These are phyloP conservation scores for Drosophila virilis DNA, from an alignment of 1,140 invertebrate genomes.

Conservation along the genomic window DNA sequence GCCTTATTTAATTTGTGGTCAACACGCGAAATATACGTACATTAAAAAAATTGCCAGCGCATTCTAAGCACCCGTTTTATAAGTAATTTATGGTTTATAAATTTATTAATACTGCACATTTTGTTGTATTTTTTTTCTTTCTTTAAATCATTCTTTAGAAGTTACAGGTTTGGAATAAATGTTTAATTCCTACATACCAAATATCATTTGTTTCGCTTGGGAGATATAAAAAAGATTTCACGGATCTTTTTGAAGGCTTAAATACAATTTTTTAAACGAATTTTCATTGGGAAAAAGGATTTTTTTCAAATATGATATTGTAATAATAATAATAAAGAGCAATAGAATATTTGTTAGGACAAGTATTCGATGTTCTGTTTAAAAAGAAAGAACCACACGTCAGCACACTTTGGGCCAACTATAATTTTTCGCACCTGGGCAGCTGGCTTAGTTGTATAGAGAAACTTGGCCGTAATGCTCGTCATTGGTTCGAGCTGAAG, in stretches of 20 bases:
- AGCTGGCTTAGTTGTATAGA: slow-evolving; percentile 10
- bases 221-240: no score
- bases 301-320: no score
- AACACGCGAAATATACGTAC: slow-evolving; percentile 52
- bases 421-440: slow-evolving; percentile 31
- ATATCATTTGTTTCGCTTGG: no score
- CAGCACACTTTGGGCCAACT: slow-evolving; percentile 66
- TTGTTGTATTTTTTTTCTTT: background rate
- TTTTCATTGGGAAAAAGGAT: no score
- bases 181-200: no score
- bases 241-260: no score
- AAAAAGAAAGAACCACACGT: slow-evolving; percentile 48
- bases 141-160: no score
- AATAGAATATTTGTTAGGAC: no score
- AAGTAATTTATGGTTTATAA: no score
- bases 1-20: slow-evolving; percentile 63
- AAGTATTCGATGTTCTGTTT: background rate
- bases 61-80: slow-evolving; percentile 25
- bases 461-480: background rate
- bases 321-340: no score
- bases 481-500: slow-evolving; percentile 6
- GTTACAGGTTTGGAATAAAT: no score
- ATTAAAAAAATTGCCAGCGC: slow-evolving; percentile 26
- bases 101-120: background rate
- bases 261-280: no score